Conservation (phyloP, 2,888 invertebrate species). For the Ormia ochracea region DNA sequence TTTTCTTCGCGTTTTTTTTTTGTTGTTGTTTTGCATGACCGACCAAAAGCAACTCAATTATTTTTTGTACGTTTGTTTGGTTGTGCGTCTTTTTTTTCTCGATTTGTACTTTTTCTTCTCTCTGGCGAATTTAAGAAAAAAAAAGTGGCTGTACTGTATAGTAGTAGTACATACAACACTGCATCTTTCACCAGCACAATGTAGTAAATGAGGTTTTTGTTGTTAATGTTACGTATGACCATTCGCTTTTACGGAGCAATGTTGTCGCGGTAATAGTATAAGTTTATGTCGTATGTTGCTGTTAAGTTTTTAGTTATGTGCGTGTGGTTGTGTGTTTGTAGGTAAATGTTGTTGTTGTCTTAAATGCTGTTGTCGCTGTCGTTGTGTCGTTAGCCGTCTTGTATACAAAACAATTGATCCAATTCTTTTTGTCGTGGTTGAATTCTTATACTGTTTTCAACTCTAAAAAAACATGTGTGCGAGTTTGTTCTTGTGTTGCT, state of each 20-base stretch:
- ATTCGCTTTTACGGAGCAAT: conserved; percentile 27
- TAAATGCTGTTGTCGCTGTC: conserved; percentile 25
- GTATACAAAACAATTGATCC: conserved; percentile 56
- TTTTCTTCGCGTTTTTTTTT: conserved; percentile 17
- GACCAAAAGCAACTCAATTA: conserved; percentile 49
- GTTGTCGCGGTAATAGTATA: conserved; percentile 33
- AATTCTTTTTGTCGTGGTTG: conserved; percentile 55
- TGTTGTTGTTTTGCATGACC: conserved; percentile 54
- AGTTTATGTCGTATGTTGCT: conserved; percentile 22
- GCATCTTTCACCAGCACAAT: conserved; percentile 9
- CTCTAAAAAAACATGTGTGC: background rate
- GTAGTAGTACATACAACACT: background rate
- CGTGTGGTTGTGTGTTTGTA: too few species aligned
- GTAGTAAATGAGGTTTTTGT: conserved; percentile 17
- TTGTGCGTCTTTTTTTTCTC: background rate
- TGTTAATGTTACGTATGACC: conserved; percentile 34
- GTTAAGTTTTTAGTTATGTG: conserved; percentile 26
- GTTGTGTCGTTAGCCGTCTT: conserved; percentile 34
- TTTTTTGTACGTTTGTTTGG: conserved; percentile 6
- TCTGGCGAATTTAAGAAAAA: conserved; percentile 24
- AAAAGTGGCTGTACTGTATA: conserved; percentile 7
- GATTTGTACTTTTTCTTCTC: conserved; percentile 9
- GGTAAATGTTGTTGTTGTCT: conserved; percentile 31
- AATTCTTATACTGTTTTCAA: conserved; percentile 33
- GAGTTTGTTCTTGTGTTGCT: background rate